These are phyloP conservation scores for Sapajus apella DNA, from an alignment of 2,113 vertebrate genomes.

Conservation along the genomic window DNA sequence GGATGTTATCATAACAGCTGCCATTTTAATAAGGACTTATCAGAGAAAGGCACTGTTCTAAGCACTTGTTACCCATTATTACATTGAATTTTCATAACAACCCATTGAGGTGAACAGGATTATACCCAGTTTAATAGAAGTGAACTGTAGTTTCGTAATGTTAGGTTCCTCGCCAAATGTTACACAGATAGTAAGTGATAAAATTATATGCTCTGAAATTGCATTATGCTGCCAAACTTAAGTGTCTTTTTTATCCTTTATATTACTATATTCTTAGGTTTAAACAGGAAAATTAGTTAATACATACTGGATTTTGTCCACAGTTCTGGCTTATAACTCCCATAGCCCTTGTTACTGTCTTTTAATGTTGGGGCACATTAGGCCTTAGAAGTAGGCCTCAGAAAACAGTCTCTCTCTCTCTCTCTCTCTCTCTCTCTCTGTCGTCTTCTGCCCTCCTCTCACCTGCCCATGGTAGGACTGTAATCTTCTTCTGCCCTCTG, in stretches of 20 bases:
- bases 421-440: background rate
- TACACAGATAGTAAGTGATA: background rate
- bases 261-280: background rate
- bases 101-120: background rate
- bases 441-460: background rate
- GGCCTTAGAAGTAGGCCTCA: background rate
- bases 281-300: background rate
- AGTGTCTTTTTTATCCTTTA: background rate
- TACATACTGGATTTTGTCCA: background rate
- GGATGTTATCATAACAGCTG: background rate
- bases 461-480: background rate
- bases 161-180: background rate
- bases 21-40: background rate
- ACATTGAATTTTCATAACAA: background rate
- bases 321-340: background rate
- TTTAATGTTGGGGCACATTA: background rate
- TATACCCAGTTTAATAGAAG: background rate
- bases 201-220: background rate
- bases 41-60: background rate
- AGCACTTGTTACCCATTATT: background rate
- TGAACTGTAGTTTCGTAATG: background rate
- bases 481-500: background rate
- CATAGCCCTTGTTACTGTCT: background rate
- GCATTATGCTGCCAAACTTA: background rate
- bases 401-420: background rate